These are phyloP conservation scores for Onthophagus sagittarius DNA, from an alignment of 2,888 invertebrate genomes.

Conservation along the genomic window DNA sequence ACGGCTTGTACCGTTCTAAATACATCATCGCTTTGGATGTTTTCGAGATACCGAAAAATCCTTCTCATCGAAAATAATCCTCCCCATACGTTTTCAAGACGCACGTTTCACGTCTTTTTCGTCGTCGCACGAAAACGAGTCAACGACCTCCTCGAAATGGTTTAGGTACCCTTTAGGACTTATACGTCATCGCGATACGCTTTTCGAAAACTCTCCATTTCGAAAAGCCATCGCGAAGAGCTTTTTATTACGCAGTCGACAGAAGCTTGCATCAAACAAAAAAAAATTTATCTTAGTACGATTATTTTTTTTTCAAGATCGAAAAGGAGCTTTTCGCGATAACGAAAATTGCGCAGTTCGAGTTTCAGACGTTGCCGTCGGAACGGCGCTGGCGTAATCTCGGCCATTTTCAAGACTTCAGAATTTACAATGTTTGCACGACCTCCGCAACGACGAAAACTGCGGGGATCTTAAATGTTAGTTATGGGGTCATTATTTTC, in stretches of 20 bases:
- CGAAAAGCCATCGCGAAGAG: not conserved
- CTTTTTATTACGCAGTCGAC: not conserved
- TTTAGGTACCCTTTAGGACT: not conserved
- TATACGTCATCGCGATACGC: not conserved
- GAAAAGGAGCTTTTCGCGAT: not conserved
- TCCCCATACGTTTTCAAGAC: not conserved
- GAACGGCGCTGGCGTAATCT: not conserved
- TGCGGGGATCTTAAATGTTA: slow-evolving; percentile 21
- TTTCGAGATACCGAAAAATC: not conserved
- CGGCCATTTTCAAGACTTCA: not conserved
- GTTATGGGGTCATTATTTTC: slow-evolving; percentile 24
- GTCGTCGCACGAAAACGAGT: not conserved
- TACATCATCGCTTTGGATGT: not conserved
- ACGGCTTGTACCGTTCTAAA: not conserved
- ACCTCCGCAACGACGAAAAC: slow-evolving; percentile 25
- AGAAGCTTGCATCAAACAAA: not conserved
- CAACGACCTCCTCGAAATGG: not conserved
- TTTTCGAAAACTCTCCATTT: not conserved
- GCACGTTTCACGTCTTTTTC: too few relatives aligned
- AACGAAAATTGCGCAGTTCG: not conserved
- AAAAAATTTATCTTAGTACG: not conserved
- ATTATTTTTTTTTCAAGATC: not conserved
- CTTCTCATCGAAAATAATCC: not conserved
- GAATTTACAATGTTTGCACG: slow-evolving; percentile 27
- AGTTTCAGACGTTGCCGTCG: not conserved